Base-by-base conservation (phyloP, 2,797 vertebrate genomes). In the Ammospiza maritima region DNA sequence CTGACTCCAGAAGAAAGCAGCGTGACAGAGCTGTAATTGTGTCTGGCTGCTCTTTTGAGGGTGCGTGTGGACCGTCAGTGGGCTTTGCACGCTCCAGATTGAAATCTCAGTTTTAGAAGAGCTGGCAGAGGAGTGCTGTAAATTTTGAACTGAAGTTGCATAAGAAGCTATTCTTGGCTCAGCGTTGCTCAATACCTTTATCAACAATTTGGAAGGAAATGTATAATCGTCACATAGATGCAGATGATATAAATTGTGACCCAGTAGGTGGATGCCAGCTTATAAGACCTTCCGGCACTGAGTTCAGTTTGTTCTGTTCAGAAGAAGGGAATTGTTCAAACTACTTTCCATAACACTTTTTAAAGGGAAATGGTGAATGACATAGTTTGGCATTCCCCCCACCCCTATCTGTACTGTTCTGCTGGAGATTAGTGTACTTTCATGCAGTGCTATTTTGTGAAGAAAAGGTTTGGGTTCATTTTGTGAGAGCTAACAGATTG, bases 21-120 rank as follows among this genome's bases (percentile, higher is more conserved):
- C 67, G 66, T 75, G 87, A 50, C 44, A 54, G 77, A 87, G 72
- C 72, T 92, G 57, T 92, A 47, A 66, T 79, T 89, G 89, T 45
- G 64, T 92, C 69, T 88, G 78, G 48, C 84, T 95, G 87, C 84
- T 93, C 60, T 81, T 89, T 76, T 71, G 78, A 88, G 91, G 72
- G 22, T 91, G 47, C 53, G 16, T 34, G 44, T 10, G 2, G 81
- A 58, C 81, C 0, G 0, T 78, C 86, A 84, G 88, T 65, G 89
- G 86, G 87, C 69, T 91, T 89, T 88, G 72, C 64, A 48, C 51
- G 21, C 74, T 79, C 38, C 67, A 89, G 91, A 60, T 76, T 92
- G 64, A 90, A 89, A 82, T 57, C 45, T 44, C 66, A 6, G 67
- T 64, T 82, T 94, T 92, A 89, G 92, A 95, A 87, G 72, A 93